Conservation (phyloP, 2,797 vertebrate species). For the Pipistrellus pygmaeus region DNA sequence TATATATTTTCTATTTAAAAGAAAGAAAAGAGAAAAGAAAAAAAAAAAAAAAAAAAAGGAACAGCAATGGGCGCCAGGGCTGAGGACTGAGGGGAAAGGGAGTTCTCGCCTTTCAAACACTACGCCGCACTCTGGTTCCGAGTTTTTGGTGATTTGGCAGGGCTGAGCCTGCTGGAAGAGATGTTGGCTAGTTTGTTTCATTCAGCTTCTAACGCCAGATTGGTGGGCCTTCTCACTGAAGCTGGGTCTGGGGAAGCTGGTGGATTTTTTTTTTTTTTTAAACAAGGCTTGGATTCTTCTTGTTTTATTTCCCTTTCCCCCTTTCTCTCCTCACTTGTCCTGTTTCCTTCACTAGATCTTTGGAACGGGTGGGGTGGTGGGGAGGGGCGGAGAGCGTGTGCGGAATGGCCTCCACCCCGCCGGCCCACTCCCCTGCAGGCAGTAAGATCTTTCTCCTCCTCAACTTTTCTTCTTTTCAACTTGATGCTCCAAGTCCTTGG, state of each 20-base stretch:
- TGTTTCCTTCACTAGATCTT: constrained; percentile 11
- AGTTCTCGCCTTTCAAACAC: constrained; percentile 5
- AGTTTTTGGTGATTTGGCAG: constrained; percentile 72
- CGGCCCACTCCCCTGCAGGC: background rate
- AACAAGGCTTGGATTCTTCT: constrained; percentile 64
- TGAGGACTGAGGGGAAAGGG: background rate
- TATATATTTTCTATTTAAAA: constrained; percentile 97
- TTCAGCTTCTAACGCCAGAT: constrained; percentile 74
- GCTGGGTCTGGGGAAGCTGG: constrained; percentile 74
- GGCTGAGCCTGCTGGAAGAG: constrained; percentile 81
- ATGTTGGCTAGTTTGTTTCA: constrained; percentile 77
- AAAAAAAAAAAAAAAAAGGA: background rate
- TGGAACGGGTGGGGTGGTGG: constrained; percentile 16
- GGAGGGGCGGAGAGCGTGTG: background rate
- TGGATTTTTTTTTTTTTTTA: constrained; percentile 77
- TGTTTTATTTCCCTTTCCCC: background rate
- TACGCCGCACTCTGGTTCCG: background rate
- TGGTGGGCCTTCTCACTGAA: constrained; percentile 72
- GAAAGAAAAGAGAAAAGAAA: constrained; percentile 36
- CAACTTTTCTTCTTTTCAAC: constrained; percentile 1
- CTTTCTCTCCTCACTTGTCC: constrained; percentile 13
- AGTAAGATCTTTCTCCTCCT: constrained; percentile 14
- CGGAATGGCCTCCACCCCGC: background rate
- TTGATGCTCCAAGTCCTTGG: background rate
- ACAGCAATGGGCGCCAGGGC: background rate